Evolutionary conservation across 2,888 invertebrate genomes (phyloP), one percentile per base, ranked within the genome.

Genomic region (Leptinotarsa juncta): DNA sequence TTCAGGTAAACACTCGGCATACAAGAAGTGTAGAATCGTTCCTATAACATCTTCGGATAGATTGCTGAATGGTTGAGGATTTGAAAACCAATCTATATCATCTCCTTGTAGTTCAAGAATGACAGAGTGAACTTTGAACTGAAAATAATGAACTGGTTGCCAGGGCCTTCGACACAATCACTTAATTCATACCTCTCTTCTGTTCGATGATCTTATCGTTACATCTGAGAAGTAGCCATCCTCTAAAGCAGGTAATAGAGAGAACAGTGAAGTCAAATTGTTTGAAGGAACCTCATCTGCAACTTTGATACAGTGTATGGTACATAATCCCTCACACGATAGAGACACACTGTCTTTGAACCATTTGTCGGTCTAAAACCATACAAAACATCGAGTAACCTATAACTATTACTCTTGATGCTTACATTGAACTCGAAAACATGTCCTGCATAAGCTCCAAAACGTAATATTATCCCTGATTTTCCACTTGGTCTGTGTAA

Each of bases 151-250:
- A 14, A 12, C 12, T 18, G 5, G n/a, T 53, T 14, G 10, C 53
- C 10, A 18, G 3, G 53, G 18, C 5, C 12, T 53, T 53, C 12
- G 1, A 0, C 18, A 53, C 10, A 7, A n/a, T 53, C 53, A 18
- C 12, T 3, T 53, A 1, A 12, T 18, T 18, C 18, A n/a, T 84
- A 90, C 90, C 87, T 90, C 88, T 85, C 89, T 90, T 71, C 89
- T 89, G 83, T 89, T 89, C 70, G 88, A 87, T 60, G 91, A 88
- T 66, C 85, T 86, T n/a, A 92, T 87, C 26, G 85, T 86, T 74
- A 91, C 86, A 87, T 93, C 93, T 75, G 91, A 90, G 83, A 93
- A 93, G 84, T 91, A 93, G 1, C 91, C 91, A 80, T 93, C 92
- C 79, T 91, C 90, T 69, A 93, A 87, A 51, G 93, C 93, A 71